Percentiles rank a stretch among this genome's conserved stretches.
phyloP scores from a whole-genome alignment of 2,888 invertebrate species.

The Heliconius aoede region DNA sequence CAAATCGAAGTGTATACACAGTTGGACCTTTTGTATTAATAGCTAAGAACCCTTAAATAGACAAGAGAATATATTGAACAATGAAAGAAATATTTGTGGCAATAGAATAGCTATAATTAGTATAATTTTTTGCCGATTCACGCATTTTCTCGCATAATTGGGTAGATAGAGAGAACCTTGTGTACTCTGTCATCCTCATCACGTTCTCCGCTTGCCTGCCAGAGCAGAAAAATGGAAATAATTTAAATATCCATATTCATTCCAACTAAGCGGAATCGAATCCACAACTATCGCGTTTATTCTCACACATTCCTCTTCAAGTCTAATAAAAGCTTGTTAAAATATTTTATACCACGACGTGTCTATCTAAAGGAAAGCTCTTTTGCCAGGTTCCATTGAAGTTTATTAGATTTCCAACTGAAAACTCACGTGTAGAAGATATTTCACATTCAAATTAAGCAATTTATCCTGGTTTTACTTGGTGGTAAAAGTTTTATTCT shows the following conservation, averaged over 20 bases:
- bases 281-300: background rate
- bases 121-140: background rate
- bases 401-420: conserved; percentile 14
- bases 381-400: background rate
- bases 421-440: background rate
- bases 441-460: background rate
- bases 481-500: background rate
- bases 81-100: background rate
- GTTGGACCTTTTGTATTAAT: background rate
- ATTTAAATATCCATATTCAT: background rate
- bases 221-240: background rate
- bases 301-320: background rate
- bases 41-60: background rate
- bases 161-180: background rate
- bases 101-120: too few relatives aligned
- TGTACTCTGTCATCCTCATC: background rate
- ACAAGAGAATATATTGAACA: conserved; percentile 1
- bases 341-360: conserved; percentile 11
- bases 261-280: background rate
- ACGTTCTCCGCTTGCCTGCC: too few relatives aligned
- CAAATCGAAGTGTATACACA: background rate
- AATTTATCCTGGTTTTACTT: background rate
- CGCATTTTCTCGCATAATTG: background rate
- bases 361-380: background rate
- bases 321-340: conserved; percentile 5